Conservation (phyloP, 2,797 vertebrate genomes). For the Enteromius anoplus region DNA sequence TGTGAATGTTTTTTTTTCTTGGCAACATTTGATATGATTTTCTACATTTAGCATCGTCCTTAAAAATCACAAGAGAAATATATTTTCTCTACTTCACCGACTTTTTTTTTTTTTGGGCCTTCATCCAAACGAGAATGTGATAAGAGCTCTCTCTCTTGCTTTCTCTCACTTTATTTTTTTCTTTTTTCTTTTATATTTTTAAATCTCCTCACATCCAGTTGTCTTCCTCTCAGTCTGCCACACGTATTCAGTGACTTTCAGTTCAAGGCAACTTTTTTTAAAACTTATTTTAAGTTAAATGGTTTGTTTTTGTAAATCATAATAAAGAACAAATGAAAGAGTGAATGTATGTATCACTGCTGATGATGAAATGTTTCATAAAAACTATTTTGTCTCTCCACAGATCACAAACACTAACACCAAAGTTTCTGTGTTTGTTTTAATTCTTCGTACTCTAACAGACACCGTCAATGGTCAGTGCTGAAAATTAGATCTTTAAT, state of each 20-base stretch:
- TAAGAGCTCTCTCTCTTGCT: not conserved
- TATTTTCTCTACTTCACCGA: not conserved
- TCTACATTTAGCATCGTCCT: slow-evolving; percentile 9
- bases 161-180: not conserved
- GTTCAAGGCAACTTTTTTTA: slow-evolving; percentile 50
- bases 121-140: not conserved
- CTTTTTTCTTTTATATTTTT: not conserved
- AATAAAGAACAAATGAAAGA: slow-evolving; percentile 54
- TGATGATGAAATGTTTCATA: slow-evolving; percentile 28
- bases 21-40: slow-evolving; percentile 23
- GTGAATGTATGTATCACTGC: slow-evolving; percentile 29
- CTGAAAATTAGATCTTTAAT: not conserved
- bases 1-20: not conserved
- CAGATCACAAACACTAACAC: not conserved
- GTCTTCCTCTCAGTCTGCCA: not conserved
- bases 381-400: not conserved
- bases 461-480: not conserved
- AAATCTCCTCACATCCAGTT: not conserved
- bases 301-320: slow-evolving; percentile 60
- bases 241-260: slow-evolving; percentile 47
- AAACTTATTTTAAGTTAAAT: slow-evolving; percentile 58
- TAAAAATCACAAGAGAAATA: not conserved
- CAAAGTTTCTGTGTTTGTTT: slow-evolving; percentile 6
- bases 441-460: not conserved
- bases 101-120: not conserved